Evolutionary conservation across 2,888 invertebrate genomes (phyloP).

Genomic region (Acanthosepion esculentum): DNA sequence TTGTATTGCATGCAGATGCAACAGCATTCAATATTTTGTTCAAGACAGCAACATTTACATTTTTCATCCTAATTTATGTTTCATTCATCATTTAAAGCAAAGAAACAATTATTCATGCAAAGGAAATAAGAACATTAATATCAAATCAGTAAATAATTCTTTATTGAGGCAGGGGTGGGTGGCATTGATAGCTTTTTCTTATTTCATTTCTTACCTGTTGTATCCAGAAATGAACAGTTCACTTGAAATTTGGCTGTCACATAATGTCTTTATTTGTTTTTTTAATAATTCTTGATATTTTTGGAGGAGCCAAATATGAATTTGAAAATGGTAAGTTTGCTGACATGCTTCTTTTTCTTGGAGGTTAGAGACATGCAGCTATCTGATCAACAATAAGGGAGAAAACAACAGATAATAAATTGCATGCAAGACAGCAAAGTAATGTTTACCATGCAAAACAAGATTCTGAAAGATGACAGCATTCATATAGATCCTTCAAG

Average conservation of each 20-base stretch:
- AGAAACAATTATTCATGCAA: slow-evolving; percentile 16
- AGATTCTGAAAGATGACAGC: neutral
- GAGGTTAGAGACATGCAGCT: neutral
- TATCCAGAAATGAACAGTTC: neutral
- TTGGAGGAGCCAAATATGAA: neutral
- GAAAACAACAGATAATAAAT: neutral
- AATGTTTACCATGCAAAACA: neutral
- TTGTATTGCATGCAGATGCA: too few species aligned
- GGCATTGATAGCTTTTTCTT: neutral
- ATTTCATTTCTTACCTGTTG: neutral
- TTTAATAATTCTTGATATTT: neutral
- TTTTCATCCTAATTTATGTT: neutral
- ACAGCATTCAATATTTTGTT: neutral
- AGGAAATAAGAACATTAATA: neutral
- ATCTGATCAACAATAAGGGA: neutral
- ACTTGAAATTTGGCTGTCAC: slow-evolving; percentile 33
- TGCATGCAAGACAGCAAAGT: neutral
- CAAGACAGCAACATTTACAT: neutral
- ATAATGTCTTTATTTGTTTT: neutral
- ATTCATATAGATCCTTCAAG: neutral
- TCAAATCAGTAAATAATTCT: neutral
- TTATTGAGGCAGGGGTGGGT: too few species aligned
- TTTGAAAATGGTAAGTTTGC: neutral
- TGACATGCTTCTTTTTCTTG: slow-evolving; percentile 33
- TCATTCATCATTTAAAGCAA: neutral